Conservation (phyloP, 1,140 invertebrate species). For the Leptinotarsa texana region DNA sequence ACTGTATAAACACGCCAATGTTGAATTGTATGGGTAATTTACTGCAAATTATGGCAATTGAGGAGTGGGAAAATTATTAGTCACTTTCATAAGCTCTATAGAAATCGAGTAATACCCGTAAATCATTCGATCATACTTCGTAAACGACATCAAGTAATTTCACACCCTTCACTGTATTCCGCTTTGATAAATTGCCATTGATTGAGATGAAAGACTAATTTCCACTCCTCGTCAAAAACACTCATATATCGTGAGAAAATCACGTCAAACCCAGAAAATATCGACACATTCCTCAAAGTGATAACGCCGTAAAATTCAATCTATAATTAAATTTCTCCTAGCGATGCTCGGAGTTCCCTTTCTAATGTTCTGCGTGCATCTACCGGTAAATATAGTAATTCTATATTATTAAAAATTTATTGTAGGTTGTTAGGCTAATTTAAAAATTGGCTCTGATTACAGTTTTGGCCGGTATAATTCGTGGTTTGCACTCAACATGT, state of each 20-base stretch:
- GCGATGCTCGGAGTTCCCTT: background rate
- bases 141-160: background rate
- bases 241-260: slow-evolving; percentile 5
- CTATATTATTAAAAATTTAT: slow-evolving; percentile 15
- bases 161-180: background rate
- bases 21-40: no score
- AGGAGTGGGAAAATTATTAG: no score
- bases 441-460: slow-evolving; percentile 22
- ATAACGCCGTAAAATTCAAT: slow-evolving; percentile 1
- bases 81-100: no score
- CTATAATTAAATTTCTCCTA: slow-evolving; percentile 4
- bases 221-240: background rate
- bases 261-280: background rate
- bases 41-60: no score
- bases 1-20: no score
- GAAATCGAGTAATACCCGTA: no score
- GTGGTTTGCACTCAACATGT: slow-evolving; percentile 17
- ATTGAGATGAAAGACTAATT: slow-evolving; percentile 1
- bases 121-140: background rate
- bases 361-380: slow-evolving; percentile 15
- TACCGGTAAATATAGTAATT: slow-evolving; percentile 22
- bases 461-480: slow-evolving; percentile 14
- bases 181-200: background rate
- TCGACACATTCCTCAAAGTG: background rate
- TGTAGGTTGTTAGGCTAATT: slow-evolving; percentile 13